Conservation (phyloP, 2,888 invertebrate genomes). For the Oscheius sp. region DNA sequence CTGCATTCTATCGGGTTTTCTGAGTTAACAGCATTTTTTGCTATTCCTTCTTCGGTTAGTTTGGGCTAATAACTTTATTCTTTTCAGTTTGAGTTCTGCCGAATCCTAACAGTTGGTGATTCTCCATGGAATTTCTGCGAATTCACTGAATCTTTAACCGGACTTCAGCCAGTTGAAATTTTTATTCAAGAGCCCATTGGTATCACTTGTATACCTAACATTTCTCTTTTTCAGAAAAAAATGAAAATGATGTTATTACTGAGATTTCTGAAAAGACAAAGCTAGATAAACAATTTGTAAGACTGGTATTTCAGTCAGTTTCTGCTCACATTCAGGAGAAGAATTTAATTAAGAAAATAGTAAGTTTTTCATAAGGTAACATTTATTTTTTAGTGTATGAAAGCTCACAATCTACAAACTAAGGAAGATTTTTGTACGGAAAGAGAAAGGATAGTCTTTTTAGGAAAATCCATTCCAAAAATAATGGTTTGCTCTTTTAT, state of each 20-base stretch:
- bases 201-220: neutral
- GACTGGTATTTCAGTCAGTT: constrained; percentile 8
- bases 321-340: neutral
- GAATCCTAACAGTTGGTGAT: constrained; percentile 15
- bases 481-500: neutral
- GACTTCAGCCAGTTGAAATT: constrained; percentile 5
- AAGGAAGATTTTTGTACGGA: neutral
- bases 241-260: neutral
- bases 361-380: neutral
- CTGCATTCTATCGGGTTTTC: neutral
- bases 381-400: neutral
- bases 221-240: neutral
- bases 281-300: neutral
- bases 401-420: neutral
- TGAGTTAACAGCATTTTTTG: constrained; percentile 10
- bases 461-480: neutral
- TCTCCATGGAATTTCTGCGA: constrained; percentile 16
- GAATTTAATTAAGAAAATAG: neutral
- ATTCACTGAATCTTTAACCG: neutral
- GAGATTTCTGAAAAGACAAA: neutral
- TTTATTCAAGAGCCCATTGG: neutral
- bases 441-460: neutral
- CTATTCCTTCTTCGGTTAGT: constrained; percentile 18
- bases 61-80: neutral
- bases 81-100: neutral